Base-by-base conservation (phyloP, 2,888 invertebrate species). In the Amphipoea lucens region DNA sequence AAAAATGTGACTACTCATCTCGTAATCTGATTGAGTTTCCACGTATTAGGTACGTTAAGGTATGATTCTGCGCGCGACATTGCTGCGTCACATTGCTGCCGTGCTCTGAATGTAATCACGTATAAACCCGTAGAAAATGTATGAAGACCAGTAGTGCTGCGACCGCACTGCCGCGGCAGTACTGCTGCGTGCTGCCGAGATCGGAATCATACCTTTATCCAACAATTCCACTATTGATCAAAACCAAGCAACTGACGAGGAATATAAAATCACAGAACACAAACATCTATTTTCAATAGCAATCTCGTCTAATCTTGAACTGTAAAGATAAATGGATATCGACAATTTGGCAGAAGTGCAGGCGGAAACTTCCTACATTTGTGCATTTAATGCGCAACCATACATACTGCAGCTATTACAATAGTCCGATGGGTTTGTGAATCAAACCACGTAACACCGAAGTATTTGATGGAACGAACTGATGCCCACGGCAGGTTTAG, bases 301-400 rank as follows among this genome's bases (percentile, higher is more conserved):
- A 60, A 72, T 45, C 63, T 76, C 36, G 42, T 71, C 67, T 72
- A 69, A 83, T 78, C 63, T 77, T 66, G 65, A 77, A 68, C 29
- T 65, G 69, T 65, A 63, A 79, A 78, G 74, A 85, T 82, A 80
- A 85, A 87, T 83, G 74, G 71, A 83, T 76, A 77, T 79, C 67
- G 60, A 85, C 76, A 48, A 83, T 80, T 85, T 84, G 82, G 84
- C 87, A 76, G 74, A 57, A 85, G 74, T 54, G 78, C 73, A 62
- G 20, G 74, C 69, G 87, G 90, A 90, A 89, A 86, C 81, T 89
- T 89, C 87, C 90, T 82, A 84, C 84, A 84, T 87, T 85, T 83
- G 68, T 85, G 85, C 74, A 82, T 83, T 69, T 87, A 45, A 70
- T 81, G 75, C 66, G 36, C 74, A 60, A 51, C 72, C 67, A 66